Evolutionary conservation across 2,113 vertebrate genomes (phyloP).

Genomic region (Lates calcarifer): DNA sequence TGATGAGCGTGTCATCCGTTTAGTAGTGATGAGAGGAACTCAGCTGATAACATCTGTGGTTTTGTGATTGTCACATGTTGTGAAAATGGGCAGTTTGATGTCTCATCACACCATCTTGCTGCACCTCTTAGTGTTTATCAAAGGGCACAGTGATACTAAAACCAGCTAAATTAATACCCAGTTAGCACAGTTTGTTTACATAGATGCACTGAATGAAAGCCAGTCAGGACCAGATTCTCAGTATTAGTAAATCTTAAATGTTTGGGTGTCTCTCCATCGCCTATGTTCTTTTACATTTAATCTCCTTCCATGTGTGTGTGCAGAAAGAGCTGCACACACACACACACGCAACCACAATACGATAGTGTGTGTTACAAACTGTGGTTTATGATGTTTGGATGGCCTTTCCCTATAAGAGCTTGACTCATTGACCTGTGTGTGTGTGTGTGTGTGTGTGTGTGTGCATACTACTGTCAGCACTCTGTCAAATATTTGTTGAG

Average conservation of each 20-base stretch:
- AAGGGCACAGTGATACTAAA: background rate
- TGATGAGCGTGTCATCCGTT: background rate
- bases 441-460: constrained; percentile 28
- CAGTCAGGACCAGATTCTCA: background rate
- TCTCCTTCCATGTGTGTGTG: background rate
- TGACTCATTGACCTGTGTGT: constrained; percentile 18
- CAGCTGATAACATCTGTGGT: background rate
- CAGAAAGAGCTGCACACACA: background rate
- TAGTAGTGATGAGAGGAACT: background rate
- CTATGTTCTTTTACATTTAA: background rate
- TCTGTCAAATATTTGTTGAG: constrained; percentile 46
- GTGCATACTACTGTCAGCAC: constrained; percentile 22
- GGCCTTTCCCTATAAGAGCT: background rate
- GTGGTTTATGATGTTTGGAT: constrained; percentile 14
- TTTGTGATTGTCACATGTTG: background rate
- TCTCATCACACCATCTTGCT: background rate
- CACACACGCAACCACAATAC: background rate
- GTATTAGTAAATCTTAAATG: background rate
- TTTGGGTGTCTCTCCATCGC: background rate
- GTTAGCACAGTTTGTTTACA: background rate
- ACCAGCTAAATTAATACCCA: background rate
- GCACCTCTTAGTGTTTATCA: background rate
- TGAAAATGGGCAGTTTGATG: constrained; percentile 6
- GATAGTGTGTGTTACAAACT: background rate
- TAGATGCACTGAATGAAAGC: background rate